Base-by-base conservation (phyloP, 2,888 invertebrate genomes). In the Drosophila lutescens region DNA sequence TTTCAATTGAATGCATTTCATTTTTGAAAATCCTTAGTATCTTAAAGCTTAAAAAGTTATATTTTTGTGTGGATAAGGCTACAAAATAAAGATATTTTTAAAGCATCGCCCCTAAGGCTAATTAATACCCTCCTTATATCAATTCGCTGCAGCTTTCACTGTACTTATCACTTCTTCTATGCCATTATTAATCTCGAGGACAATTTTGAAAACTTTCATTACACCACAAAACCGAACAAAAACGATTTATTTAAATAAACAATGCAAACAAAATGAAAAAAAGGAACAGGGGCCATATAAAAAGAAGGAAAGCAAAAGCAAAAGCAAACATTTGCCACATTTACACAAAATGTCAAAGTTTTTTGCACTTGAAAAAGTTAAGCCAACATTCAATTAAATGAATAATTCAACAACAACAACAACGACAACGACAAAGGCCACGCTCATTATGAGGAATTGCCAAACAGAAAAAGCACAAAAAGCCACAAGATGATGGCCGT, bases 331-430 rank as follows among this genome's bases (percentile, higher is more conserved):
- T 81, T 86, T 85, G 87, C 82, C 89, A 88, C 87, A 89, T 86
- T 84, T 76, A 74, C 73, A 81, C 80, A 73, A 85, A 90, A 90
- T 87, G 90, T 83, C 83, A 91, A 91, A 90, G 47, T 71, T 71
- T 90, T 90, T 90, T 88, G 88, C 90, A 90, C 90, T 90, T 91
- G 91, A 71, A 88, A 79, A 72, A 76, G 72, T 75, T 66, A 30
- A 36, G 56, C 43, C 50, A 56, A 47, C 62, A 69, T 69, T 75
- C 62, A 60, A 71, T 81, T 67, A 67, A 74, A 74, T 74, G 69
- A 74, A 74, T 71, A 76, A 79, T 58, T 60, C 71, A 69, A 53
- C 53, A 57, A 41, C 17, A 41, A 17, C 41, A 40, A 40, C 26
- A 26, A 26, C 26, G 8, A 30, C 53, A 55, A 58, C 53, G 62